phyloP scores from a whole-genome alignment of 2,888 invertebrate genomes.

The Torymus tubicola region DNA sequence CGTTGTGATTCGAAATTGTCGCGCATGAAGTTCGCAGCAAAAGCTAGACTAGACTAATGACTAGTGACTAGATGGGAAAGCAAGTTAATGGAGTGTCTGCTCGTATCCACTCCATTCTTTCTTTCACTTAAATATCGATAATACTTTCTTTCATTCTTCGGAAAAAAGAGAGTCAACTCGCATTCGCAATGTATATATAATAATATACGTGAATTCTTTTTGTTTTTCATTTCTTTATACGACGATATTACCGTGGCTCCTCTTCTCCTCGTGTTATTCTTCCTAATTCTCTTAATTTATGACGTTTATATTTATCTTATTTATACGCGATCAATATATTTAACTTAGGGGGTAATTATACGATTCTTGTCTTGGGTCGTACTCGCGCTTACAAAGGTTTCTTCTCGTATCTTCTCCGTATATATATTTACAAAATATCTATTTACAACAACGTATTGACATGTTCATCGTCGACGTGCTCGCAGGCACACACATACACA shows the following conservation, averaged over 20 bases:
- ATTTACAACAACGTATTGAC: conserved; percentile 56
- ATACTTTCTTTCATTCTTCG: conserved; percentile 47
- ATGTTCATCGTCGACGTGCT: conserved; percentile 38
- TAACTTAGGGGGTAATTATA: conserved; percentile 11
- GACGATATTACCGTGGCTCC: conserved; percentile 11
- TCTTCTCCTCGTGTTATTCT: background rate
- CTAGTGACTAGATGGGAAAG: conserved; percentile 59
- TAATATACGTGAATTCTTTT: conserved; percentile 13
- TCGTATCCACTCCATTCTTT: conserved; percentile 22
- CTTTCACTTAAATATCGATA: conserved; percentile 27
- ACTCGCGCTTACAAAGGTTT: conserved; percentile 34
- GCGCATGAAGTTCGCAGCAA: conserved; percentile 42
- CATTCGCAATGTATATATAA: background rate
- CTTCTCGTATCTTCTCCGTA: conserved; percentile 1
- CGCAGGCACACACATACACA: conserved; percentile 12
- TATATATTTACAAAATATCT: conserved; percentile 49
- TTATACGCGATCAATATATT: conserved; percentile 26
- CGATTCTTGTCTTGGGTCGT: conserved; percentile 33
- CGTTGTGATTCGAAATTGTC: conserved; percentile 50
- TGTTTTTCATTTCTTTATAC: too few relatives aligned
- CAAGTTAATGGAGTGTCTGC: conserved; percentile 50
- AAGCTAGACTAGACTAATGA: conserved; percentile 54
- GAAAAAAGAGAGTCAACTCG: conserved; percentile 32
- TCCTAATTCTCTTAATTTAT: conserved; percentile 14
- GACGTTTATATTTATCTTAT: background rate